Base-by-base conservation (phyloP, 2,888 invertebrate species). In the Zaprionus obscuricornis region DNA sequence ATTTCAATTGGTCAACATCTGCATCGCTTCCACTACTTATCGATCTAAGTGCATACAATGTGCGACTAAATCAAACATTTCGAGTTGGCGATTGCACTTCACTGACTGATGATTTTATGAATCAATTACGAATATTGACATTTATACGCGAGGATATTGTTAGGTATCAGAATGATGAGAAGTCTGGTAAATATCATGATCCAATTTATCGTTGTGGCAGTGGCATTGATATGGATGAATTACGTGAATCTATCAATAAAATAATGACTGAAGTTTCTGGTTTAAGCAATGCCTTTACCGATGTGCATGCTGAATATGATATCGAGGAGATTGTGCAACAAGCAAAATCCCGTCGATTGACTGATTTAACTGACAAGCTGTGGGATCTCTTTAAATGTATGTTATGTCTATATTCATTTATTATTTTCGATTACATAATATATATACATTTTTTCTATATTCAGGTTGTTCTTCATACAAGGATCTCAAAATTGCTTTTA, bases 311-410 rank as follows among this genome's bases (percentile, higher is more conserved):
- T 1, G 83, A 82, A 10, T 74, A 60, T 10, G 89, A 89, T 39
- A 86, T 90, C 17, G 89, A 90, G 75, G 84, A 86, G 11, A 88
- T 89, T 8, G 72, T 90, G 10, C 77, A 87, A 27, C 74, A 79
- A 34, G 85, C 87, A 4, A 87, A 87, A 37, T 49, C 70, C 1
- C 79, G 89, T 3, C 64, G 57, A 1, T 69, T 85, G 2, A 72
- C 79, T 0, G 90, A 90, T 59, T 55, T 90, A 2, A 90, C 90
- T 0, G 90, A 90, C 58, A 89, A 88, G 46, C 67, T 90, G 5
- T 90, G 90, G 90, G 87, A 88, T 11, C 66, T 89, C 14, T 72
- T 90, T 1, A 90, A 87, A 73, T 75, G 90, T 89, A 77, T 62
- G 66, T n/a, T n/a, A 8, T 46, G 1, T 4, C 14, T 24, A 5